Percentiles rank a stretch among this genome's conserved stretches.
These are phyloP conservation scores for Asobara japonica DNA, from an alignment of 1,140 invertebrate genomes.

Conservation along the genomic window DNA sequence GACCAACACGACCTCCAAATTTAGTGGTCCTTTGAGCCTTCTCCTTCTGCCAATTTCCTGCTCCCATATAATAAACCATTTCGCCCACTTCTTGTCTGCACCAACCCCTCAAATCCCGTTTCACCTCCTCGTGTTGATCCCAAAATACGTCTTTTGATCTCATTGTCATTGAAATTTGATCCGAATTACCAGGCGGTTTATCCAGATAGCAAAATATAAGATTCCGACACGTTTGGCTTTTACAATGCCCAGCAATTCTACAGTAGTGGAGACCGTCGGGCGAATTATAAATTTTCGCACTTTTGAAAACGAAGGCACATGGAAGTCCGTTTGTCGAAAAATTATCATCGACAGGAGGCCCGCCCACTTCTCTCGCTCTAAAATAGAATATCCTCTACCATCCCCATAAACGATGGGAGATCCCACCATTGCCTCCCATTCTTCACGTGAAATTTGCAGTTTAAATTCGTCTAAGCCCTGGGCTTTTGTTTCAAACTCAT, in stretches of 20 bases:
- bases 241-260: neutral
- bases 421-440: neutral
- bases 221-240: neutral
- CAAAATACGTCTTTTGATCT: neutral
- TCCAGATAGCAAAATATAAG: neutral
- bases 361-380: neutral
- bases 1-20: neutral
- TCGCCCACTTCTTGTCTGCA: neutral
- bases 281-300: neutral
- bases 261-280: neutral
- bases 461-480: neutral
- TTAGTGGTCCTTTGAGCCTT: neutral
- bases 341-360: neutral
- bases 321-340: neutral
- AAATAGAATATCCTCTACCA: neutral
- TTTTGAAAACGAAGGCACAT: neutral
- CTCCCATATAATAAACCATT: neutral
- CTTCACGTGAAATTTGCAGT: neutral
- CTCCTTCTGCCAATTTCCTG: neutral
- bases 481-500: neutral
- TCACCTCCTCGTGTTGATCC: neutral
- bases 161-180: neutral
- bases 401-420: neutral
- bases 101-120: neutral
- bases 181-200: neutral